These are phyloP conservation scores for Strigops habroptila DNA, from an alignment of 2,113 vertebrate genomes.

Conservation along the genomic window DNA sequence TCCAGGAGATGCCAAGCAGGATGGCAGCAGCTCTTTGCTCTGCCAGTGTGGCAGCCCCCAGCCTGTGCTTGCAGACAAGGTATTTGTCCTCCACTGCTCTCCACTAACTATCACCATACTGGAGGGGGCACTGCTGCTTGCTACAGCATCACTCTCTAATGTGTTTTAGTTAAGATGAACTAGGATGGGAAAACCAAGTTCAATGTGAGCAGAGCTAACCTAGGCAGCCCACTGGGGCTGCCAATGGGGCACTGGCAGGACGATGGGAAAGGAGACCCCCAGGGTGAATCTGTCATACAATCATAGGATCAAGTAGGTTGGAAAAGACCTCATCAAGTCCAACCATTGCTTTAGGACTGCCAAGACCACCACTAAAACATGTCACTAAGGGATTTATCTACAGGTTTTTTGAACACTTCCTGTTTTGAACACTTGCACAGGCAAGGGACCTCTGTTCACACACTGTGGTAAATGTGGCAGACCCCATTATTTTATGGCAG, in stretches of 20 bases:
- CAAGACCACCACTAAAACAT: not conserved
- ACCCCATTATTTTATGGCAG: not conserved
- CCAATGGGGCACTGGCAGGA: not conserved
- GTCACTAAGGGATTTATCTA: not conserved
- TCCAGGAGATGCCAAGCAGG: not conserved
- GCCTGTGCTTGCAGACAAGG: fast-evolving
- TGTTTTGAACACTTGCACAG: not conserved
- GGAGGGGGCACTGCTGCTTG: not conserved
- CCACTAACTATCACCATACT: fast-evolving
- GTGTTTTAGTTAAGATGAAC: not conserved
- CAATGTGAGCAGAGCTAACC: fast-evolving
- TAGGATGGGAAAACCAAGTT: not conserved
- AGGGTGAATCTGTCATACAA: not conserved
- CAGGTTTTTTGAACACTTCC: not conserved
- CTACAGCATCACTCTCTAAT: not conserved
- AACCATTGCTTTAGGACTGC: not conserved
- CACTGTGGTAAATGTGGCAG: not conserved
- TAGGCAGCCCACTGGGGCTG: fast-evolving
- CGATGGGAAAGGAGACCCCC: fast-evolving
- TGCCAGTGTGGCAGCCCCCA: not conserved
- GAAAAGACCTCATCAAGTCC: not conserved
- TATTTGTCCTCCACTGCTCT: not conserved
- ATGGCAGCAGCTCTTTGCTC: fast-evolving
- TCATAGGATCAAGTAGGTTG: not conserved
- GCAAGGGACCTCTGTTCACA: not conserved